A percentile compares a stretch with the other conserved stretches of the same genome.
Conservation (phyloP, 2,888 invertebrate species). For the Stenurella melanura region DNA sequence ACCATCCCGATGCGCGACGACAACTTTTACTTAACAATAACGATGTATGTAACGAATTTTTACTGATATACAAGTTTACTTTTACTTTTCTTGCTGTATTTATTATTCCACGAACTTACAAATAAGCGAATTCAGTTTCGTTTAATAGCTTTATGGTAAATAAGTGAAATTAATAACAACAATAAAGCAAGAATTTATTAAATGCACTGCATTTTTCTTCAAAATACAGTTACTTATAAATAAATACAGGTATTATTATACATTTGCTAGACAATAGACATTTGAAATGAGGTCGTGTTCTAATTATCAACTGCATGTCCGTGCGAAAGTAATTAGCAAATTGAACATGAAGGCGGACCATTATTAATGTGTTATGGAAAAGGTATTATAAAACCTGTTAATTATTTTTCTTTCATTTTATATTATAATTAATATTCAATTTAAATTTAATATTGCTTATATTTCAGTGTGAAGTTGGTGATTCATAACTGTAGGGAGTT, state of each 20-base stretch:
- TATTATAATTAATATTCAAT: neutral
- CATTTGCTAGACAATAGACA: neutral
- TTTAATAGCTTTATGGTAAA: neutral
- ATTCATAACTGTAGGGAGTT: neutral
- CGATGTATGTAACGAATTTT: neutral
- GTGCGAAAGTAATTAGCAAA: conserved; percentile 2
- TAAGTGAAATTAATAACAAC: conserved; percentile 15
- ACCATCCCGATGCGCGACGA: too few relatives aligned
- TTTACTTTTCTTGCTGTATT: conserved; percentile 1
- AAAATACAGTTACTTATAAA: neutral
- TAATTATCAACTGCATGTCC: neutral
- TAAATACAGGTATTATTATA: conserved; percentile 2
- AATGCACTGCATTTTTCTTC: neutral
- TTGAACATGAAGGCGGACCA: conserved; percentile 5
- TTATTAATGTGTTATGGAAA: conserved; percentile 7
- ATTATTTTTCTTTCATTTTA: conserved; percentile 4
- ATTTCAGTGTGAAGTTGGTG: neutral
- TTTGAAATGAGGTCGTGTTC: conserved; percentile 3
- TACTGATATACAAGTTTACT: neutral
- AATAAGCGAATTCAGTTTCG: neutral
- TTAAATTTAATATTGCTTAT: neutral
- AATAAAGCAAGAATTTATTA: conserved; percentile 1
- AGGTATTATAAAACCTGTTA: neutral
- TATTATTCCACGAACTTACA: conserved; percentile 1
- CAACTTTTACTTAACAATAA: too few relatives aligned